Base-by-base conservation (phyloP, 2,797 vertebrate species). In the Falco rusticolus region DNA sequence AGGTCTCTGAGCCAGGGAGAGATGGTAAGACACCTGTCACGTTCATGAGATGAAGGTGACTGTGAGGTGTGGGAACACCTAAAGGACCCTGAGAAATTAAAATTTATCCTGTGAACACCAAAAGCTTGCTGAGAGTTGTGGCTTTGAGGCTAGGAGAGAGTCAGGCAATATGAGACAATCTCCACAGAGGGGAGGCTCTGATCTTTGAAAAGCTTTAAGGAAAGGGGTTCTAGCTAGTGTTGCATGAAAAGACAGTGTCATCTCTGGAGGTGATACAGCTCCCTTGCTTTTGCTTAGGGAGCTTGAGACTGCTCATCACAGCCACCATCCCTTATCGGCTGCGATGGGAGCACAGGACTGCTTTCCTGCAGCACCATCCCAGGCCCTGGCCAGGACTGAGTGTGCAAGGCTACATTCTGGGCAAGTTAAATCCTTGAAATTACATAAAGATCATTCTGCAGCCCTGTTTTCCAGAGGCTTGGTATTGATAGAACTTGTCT, bases 11-110 rank as follows among this genome's bases (percentile, higher is more conserved):
- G 14, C 11, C 43, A n/a, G 47, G 37, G 22, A 79, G 25, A 37
- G 18, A 41, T 1, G 2, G 34, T 9, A 43, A 64, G 16, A 68
- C 2, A 1, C 8, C 0, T 3, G 4, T 24, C 16, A 54, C 13
- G 3, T 57, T 34, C n/a, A 5, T 33, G 47, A 65, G 20, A 9
- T 54, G 26, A 56, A 39, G 29, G 25, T 48, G 37, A 41, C 34
- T 24, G 28, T 41, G 22, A 75, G 15, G 16, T 50, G 16, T 50
- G 16, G 5, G 10, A 72, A 19, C 33, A 69, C 14, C 33, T 69
- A 12, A 61, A 72, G 64, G 39, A 87, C 10, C 7, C 17, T 13
- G 25, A 76, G 31, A 82, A 84, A 45, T 57, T 48, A 29, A 80
- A 94, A 61, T 1, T 7, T n/a, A 29, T 21, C 64, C 29, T 51